Base-by-base conservation (phyloP, 2,888 invertebrate species). In the Andrena trimmerana region DNA sequence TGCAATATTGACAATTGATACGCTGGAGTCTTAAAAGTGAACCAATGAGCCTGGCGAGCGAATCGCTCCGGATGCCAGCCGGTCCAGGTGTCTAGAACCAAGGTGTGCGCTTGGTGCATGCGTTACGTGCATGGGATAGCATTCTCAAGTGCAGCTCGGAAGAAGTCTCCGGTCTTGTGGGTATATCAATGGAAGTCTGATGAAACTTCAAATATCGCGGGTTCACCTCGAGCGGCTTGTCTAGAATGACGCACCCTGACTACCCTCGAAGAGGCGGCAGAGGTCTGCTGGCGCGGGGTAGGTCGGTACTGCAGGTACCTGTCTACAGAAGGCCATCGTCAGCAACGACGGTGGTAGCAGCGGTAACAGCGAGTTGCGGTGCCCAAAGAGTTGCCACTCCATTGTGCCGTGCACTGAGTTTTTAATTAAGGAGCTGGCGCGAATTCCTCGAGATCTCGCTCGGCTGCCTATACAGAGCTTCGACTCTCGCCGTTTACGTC, bases 331-430 rank as follows among this genome's bases (percentile, higher is more conserved):
- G 81, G 66, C 80, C 66, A 75, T 66, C 79, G 67, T 76, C 76
- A 79, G 73, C 72, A 71, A 42, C 71, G 66, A 68, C 33, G 48
- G 68, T 65, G 50, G 67, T 62, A 50, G 82, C 57, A 69, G 75
- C 48, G 63, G 72, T 52, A 62, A 80, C 70, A 77, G 77, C 70
- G 71, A 79, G 74, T 62, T 78, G 76, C 75, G 67, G 83, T 79
- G 84, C 76, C 90, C 90, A 92, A 92, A 92, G 92, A 92, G 92
- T 92, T 91, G 91, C 92, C 90, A 92, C 92, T 93, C 90, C 90
- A 91, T 93, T 92, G 92, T 92, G 91, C 92, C 90, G 88, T 91
- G 90, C 88, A 89, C 90, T 91, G 91, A 91, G 92, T 92, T 92
- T 92, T 92, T 93, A 92, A 93, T 92, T 91, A 93, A 93, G 92